Percentiles rank a stretch among this genome's conserved stretches.
Evolutionary conservation across 1,140 invertebrate species (phyloP).

Genomic region (Atta texana): DNA sequence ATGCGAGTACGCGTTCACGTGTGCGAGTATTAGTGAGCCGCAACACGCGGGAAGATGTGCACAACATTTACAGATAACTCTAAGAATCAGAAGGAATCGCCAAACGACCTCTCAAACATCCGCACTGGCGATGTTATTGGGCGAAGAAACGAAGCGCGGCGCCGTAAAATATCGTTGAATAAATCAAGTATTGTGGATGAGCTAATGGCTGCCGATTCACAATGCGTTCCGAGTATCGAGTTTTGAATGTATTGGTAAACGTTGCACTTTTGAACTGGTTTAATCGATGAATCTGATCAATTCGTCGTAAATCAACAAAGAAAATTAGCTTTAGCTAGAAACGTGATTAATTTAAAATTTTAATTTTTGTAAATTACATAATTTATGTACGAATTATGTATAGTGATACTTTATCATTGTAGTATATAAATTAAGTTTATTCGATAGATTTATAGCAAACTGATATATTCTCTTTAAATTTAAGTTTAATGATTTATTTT

Average conservation of each 20-base stretch:
- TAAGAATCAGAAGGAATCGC: conserved; percentile 72
- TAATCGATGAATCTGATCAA: conserved; percentile 2
- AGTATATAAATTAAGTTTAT: not conserved
- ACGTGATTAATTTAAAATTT: not conserved
- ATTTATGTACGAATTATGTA: not conserved
- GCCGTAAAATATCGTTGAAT: conserved; percentile 47
- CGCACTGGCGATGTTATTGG: conserved; percentile 28
- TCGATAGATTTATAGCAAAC: not conserved
- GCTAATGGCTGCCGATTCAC: not conserved
- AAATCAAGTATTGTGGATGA: conserved; percentile 45
- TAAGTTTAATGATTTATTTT: not conserved
- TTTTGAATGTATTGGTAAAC: not conserved
- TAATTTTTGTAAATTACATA: not conserved
- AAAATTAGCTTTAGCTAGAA: not conserved
- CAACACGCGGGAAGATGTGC: not conserved
- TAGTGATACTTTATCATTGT: not conserved
- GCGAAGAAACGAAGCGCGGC: conserved; percentile 36
- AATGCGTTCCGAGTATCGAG: not conserved
- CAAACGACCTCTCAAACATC: conserved; percentile 68
- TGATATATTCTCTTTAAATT: not conserved
- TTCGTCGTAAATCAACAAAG: not conserved
- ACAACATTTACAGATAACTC: conserved; percentile 64
- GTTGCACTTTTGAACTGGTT: conserved; percentile 1
- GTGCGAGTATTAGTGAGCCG: conserved; percentile 1
- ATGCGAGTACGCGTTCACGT: conserved; percentile 70